phyloP scores from a whole-genome alignment of 2,888 invertebrate genomes.

The Monochamus alternatus region DNA sequence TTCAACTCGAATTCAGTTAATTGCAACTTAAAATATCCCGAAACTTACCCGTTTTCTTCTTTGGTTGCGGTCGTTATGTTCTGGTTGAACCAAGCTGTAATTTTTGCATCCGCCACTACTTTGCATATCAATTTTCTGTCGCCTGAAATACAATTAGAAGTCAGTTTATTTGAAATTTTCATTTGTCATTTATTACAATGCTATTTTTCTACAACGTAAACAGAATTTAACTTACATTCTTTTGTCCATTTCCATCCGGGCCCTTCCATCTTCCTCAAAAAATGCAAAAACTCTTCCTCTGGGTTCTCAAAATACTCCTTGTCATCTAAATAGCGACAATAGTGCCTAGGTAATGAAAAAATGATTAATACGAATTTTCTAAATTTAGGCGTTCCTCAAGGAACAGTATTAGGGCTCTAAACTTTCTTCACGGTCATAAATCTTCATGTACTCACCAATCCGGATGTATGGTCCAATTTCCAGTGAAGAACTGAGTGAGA shows the following conservation, averaged over 20 bases:
- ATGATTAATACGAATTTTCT: not conserved
- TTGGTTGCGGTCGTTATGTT: constrained; percentile 81
- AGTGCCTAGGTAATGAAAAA: constrained; percentile 75
- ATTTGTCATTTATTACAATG: not conserved
- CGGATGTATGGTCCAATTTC: constrained; percentile 90
- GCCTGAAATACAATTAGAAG: constrained; percentile 73
- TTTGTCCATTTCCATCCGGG: constrained; percentile 87
- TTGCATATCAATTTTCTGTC: constrained; percentile 90
- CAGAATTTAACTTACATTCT: constrained; percentile 60
- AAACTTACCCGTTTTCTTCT: constrained; percentile 74
- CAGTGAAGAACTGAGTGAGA: constrained; percentile 78
- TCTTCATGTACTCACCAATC: constrained; percentile 78
- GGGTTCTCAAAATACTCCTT: constrained; percentile 76
- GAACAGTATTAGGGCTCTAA: not conserved
- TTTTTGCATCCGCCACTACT: constrained; percentile 90
- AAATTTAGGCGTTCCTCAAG: not conserved
- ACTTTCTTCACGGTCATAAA: too few relatives aligned
- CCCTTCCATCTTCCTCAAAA: constrained; percentile 83
- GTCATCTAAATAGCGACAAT: constrained; percentile 72
- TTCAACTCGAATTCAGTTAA: not conserved
- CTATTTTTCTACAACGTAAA: not conserved
- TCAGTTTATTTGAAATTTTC: not conserved
- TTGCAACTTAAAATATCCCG: too few relatives aligned
- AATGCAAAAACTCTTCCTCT: constrained; percentile 85
- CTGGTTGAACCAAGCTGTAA: constrained; percentile 89